Percentiles rank a stretch among this genome's conserved stretches.
These are phyloP conservation scores for Pteruthius melanotis DNA, from an alignment of 2,113 vertebrate species.

Conservation along the genomic window DNA sequence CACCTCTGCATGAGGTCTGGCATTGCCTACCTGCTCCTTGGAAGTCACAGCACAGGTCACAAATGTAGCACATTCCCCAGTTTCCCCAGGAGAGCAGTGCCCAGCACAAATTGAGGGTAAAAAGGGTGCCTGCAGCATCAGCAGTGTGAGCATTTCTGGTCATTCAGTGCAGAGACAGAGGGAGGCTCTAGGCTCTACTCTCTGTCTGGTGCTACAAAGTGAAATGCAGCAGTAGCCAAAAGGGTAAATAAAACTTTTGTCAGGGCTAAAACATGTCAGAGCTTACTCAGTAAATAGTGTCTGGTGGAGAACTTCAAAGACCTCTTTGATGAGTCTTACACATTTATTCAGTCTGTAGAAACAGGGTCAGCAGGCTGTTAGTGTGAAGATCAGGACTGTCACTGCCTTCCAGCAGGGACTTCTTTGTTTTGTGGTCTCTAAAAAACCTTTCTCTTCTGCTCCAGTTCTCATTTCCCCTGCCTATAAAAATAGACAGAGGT, in stretches of 20 bases:
- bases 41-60: background rate
- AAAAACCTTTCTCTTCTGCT: background rate
- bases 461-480: background rate
- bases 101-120: background rate
- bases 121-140: conserved; percentile 19
- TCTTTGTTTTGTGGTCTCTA: background rate
- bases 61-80: background rate
- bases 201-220: conserved; percentile 13
- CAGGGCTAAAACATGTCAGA: background rate
- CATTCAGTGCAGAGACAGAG: background rate
- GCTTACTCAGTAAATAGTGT: conserved; percentile 12
- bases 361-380: background rate
- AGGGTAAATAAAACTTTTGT: conserved; percentile 30
- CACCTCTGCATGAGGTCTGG: background rate
- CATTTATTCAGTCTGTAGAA: background rate
- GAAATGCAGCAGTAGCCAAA: conserved; percentile 40
- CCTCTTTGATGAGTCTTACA: background rate
- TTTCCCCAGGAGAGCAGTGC: background rate
- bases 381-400: background rate
- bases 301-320: background rate
- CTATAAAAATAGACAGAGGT: background rate
- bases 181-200: background rate
- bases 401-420: background rate
- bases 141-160: conserved; percentile 17
- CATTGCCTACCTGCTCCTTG: background rate